Base-by-base conservation (phyloP, 2,888 invertebrate species). In the Calameuta pallipes region DNA sequence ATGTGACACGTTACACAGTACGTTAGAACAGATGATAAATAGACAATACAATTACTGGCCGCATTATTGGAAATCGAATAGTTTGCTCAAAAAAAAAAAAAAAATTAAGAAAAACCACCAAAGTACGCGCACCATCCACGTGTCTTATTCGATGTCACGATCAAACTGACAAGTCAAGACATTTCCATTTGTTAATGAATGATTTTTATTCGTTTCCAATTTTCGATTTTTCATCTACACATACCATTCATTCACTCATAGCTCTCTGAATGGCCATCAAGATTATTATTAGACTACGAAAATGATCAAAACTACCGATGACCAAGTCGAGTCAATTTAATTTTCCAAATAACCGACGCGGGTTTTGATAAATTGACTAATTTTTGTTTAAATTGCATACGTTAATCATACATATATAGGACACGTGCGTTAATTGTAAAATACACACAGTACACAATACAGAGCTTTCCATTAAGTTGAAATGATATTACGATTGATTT, bases 1-100 rank as follows among this genome's bases (percentile, higher is more conserved):
- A 85, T 83, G 84, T 85, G 83, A 85, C 82, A 87, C 84, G 85
- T 87, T 87, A 87, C 86, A 86, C 83, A 87, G 84, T 85, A 87
- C 87, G 87, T 85, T 79, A 82, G 85, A 83, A 85, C 83, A 81
- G 84, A 83, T 80, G 74, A 80, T 68, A 68, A 74, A 74, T 76
- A 80, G 74, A 30, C 74, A 74, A 75, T 77, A 85, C 84, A 85
- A 83, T 87, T 89, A 90, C 89, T 90, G 91, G 89, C 89, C 90
- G 87, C 86, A 87, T 86, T 87, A 86, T 89, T 87, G 85, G 86
- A 83, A 85, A 82, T 83, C 82, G 74, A 79, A 80, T 81, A 34
- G 23, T 71, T 71, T 9, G 31, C 1, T 71, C 6, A 23, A 56
- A 23, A 56, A 56, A 56, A 23, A 23, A 56, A 6, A 56, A 23